Conservation (phyloP, 2,888 invertebrate species). For the Plagodis dolabraria region DNA sequence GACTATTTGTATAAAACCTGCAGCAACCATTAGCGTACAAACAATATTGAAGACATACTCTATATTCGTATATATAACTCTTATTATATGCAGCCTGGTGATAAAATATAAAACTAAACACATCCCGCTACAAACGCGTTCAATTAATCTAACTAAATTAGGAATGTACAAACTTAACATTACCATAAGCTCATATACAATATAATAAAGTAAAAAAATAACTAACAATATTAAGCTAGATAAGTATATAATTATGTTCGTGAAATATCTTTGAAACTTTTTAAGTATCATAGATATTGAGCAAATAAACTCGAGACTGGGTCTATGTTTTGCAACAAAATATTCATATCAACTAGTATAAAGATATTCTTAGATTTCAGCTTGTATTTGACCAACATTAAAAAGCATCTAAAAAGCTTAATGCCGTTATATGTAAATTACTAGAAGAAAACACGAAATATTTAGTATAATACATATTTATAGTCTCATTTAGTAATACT, state of each 20-base stretch:
- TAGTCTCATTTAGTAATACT: conserved; percentile 23
- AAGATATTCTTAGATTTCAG: background rate
- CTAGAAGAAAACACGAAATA: conserved; percentile 11
- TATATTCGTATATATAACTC: conserved; percentile 12
- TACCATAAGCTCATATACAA: conserved; percentile 44
- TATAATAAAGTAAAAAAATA: conserved; percentile 41
- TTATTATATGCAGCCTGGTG: conserved; percentile 18
- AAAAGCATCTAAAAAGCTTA: conserved; percentile 18
- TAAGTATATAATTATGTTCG: conserved; percentile 41
- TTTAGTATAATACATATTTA: conserved; percentile 27
- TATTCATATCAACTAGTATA: too few species aligned
- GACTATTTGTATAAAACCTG: conserved; percentile 19
- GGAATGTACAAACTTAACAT: conserved; percentile 77
- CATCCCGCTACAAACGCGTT: conserved; percentile 23
- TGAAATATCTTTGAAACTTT: conserved; percentile 27
- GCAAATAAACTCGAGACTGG: conserved; percentile 18
- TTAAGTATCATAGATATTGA: conserved; percentile 24
- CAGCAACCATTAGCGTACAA: conserved; percentile 13
- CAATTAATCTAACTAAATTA: conserved; percentile 51
- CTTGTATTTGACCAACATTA: conserved; percentile 1
- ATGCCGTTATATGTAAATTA: conserved; percentile 6
- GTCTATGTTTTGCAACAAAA: background rate
- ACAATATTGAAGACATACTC: conserved; percentile 11
- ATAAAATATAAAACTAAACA: conserved; percentile 29
- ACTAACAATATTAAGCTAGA: conserved; percentile 32